Base-by-base conservation (phyloP, 2,113 vertebrate species). In the Dipodomys stephensi region DNA sequence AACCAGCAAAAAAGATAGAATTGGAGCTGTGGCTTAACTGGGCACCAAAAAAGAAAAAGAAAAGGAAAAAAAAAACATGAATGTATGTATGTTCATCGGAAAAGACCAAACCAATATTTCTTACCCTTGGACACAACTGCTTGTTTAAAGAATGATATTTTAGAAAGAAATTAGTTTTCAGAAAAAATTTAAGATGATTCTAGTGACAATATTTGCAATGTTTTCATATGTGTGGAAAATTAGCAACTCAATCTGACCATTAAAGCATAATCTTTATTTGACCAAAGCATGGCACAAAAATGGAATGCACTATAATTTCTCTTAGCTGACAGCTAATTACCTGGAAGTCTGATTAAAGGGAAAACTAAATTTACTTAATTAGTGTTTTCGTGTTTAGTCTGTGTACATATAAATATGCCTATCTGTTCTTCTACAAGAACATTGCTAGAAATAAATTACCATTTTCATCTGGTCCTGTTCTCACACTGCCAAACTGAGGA, bases 351-450 rank as follows among this genome's bases (percentile, higher is more conserved):
- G 97, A 98, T 98, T 98, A 98, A 97, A 97, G 90, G 83, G 97
- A 98, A 98, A 98, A 97, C 96, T 96, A 97, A 98, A 98, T 98
- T 98, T 97, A 95, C 97, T 95, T 97, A 98, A 98, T 98, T 97
- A 97, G 83, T 94, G 94, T 97, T 98, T 97, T 49, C 35, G 68
- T 97, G 96, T 94, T 96, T 95, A 93, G 77, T 93, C 95, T 97
- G 64, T 94, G 83, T 94, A 97, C 97, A 95, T 93, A 91, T 94
- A 98, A 97, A 98, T 96, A 98, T 94, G 96, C 94, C 97, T 97
- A 83, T 94, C 96, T 97, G 94, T 84, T 88, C 93, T 86, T 23
- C 87, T 68, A 91, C 93, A 95, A 94, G 97, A 90, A 78, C 97
- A 96, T 94, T 83, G 90, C 94, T 79, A 65, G 91, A 96, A 82